Percentiles rank a stretch among this genome's conserved stretches.
These are phyloP conservation scores for Hemibates koningsi DNA, from an alignment of 2,113 vertebrate genomes.

Conservation along the genomic window DNA sequence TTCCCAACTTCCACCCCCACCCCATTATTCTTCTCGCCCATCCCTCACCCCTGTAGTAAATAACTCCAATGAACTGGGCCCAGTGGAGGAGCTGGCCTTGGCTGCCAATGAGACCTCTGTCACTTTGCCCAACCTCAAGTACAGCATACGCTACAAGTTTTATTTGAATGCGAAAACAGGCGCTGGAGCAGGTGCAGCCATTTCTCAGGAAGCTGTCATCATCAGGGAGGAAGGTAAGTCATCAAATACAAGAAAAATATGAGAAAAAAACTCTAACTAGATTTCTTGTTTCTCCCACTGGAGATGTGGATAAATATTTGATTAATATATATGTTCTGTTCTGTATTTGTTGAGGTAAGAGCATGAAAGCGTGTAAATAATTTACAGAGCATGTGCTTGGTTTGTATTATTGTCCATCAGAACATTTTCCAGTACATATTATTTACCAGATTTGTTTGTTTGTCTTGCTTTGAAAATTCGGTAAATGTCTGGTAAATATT, in stretches of 20 bases:
- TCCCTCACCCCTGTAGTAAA: slow-evolving; percentile 78
- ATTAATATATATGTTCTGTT: neutral
- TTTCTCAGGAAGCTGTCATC: slow-evolving; percentile 86
- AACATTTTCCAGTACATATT: neutral
- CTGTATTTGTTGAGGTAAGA: neutral
- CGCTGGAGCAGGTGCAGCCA: slow-evolving; percentile 79
- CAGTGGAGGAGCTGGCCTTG: slow-evolving; percentile 82
- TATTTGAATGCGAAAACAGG: slow-evolving; percentile 87
- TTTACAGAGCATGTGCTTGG: neutral
- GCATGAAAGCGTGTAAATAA: neutral
- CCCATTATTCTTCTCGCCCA: slow-evolving; percentile 14
- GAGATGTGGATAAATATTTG: neutral
- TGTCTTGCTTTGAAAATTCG: neutral
- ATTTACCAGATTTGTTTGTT: neutral
- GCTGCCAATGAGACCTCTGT: slow-evolving; percentile 87
- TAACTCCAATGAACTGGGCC: slow-evolving; percentile 88
- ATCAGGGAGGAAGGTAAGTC: slow-evolving; percentile 91
- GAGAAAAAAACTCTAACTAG: neutral
- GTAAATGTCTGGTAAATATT: neutral
- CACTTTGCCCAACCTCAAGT: slow-evolving; percentile 87
- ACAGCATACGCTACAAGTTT: slow-evolving; percentile 95
- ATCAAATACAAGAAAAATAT: neutral
- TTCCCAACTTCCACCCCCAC: slow-evolving; percentile 7
- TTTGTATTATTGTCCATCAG: neutral
- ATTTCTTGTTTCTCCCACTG: neutral